Base-by-base conservation (phyloP, 2,888 invertebrate species). In the Shargacucullia verbasci region DNA sequence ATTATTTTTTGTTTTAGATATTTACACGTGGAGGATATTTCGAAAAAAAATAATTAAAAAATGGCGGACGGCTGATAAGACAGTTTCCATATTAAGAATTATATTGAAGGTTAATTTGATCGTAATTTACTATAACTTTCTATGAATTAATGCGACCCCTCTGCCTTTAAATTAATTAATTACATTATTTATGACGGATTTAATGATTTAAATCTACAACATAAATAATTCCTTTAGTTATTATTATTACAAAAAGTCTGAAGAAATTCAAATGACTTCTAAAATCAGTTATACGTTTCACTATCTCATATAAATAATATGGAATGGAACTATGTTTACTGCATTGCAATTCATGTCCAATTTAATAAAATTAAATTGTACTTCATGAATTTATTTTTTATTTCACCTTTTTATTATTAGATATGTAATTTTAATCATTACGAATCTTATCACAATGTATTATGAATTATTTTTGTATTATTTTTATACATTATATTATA, bases 381-480 rank as follows among this genome's bases (percentile, higher is more conserved):
- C 63, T 63, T 60, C 33, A 54, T 13, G 10, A 60, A 67, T 46
- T 62, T 50, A 55, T 44, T 40, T 47, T 50, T 47, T 37, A n/a
- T 54, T 71, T 63, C 54, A 64, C 39, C 60, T 54, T 65, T 68
- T 72, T 59, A 44, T 59, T 52, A 59, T 39, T 53, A 76, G 81
- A 83, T 84, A 84, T 85, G 83, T 79, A 75, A 79, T 80, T 74
- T 41, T 65, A 50, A 73, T 70, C 61, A 74, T 72, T 73, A 80
- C 63, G 76, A 76, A 71, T 67, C 80, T 78, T 86, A 87, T 86
- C 84, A 87, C 85, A 83, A 76, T 71, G 62, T 79, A 73, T 82
- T 80, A 83, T 79, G 74, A 78, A 73, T 73, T 70, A 76, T 59
- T 59, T 55, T 50, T 44, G 41, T 55, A 58, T 49, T 56, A 68